Percentiles rank a stretch among this genome's conserved stretches.
phyloP scores from a whole-genome alignment of 2,888 invertebrate species.

The Amphipoea lucens region DNA sequence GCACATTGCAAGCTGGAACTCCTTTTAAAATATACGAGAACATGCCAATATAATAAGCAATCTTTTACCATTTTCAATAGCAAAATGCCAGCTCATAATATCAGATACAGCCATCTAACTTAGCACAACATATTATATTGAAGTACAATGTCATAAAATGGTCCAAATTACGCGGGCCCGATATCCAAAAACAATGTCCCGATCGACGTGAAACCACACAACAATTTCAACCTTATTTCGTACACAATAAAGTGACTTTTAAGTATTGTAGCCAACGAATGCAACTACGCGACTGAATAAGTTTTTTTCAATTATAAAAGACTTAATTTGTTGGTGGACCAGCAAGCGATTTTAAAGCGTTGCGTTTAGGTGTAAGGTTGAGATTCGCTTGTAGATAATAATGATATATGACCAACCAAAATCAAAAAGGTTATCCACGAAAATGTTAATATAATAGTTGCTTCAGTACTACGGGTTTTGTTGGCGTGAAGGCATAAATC shows the following conservation, averaged over 20 bases:
- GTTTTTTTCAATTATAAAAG: constrained; percentile 88
- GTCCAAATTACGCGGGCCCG: constrained; percentile 85
- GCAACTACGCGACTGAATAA: constrained; percentile 87
- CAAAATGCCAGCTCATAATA: constrained; percentile 72
- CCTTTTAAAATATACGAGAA: constrained; percentile 27
- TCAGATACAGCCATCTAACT: constrained; percentile 77
- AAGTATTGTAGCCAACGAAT: constrained; percentile 74
- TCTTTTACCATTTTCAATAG: constrained; percentile 68
- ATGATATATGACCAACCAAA: constrained; percentile 81
- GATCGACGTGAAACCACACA: constrained; percentile 70
- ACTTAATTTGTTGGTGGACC: constrained; percentile 77
- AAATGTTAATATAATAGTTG: constrained; percentile 91
- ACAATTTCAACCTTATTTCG: constrained; percentile 70
- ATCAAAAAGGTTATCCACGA: constrained; percentile 89
- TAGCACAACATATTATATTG: constrained; percentile 82
- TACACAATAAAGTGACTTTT: constrained; percentile 74
- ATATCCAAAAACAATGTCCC: constrained; percentile 87
- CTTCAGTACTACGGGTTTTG: constrained; percentile 90
- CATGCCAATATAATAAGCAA: constrained; percentile 53
- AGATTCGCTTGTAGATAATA: constrained; percentile 49
- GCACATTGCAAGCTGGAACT: neutral
- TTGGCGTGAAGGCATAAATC: constrained; percentile 91
- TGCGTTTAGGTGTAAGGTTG: constrained; percentile 48
- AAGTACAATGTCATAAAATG: constrained; percentile 86
- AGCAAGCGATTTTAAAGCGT: constrained; percentile 64